Percentiles rank a stretch among this genome's conserved stretches.
Evolutionary conservation across 1,140 invertebrate genomes (phyloP).

Genomic region (Bombus waltoni): DNA sequence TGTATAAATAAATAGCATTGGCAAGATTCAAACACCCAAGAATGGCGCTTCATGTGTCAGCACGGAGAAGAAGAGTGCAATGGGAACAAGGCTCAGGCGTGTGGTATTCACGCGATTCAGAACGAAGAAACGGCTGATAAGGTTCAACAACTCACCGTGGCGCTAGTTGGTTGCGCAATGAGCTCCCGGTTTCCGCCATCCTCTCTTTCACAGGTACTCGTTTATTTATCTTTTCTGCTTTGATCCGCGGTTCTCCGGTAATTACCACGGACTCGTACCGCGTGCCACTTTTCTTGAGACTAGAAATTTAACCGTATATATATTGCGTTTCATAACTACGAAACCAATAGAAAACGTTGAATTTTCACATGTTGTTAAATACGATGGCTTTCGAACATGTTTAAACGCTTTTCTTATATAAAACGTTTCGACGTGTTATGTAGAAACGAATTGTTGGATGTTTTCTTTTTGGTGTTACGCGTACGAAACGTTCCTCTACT

Average conservation of each 20-base stretch:
- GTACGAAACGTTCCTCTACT: too few species aligned
- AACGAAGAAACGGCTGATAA: slow-evolving; percentile 72
- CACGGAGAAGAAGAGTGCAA: slow-evolving; percentile 87
- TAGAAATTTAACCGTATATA: neutral
- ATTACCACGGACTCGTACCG: neutral
- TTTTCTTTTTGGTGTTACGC: too few species aligned
- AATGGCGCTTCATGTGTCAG: slow-evolving; percentile 86
- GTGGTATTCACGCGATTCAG: slow-evolving; percentile 81
- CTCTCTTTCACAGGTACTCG: slow-evolving; percentile 69
- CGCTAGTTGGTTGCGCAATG: slow-evolving; percentile 85
- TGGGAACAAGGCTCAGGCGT: slow-evolving; percentile 87
- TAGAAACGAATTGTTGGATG: too few species aligned
- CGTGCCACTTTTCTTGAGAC: too few species aligned
- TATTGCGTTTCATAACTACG: too few species aligned
- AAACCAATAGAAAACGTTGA: neutral
- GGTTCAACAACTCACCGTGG: slow-evolving; percentile 77
- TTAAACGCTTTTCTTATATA: too few species aligned
- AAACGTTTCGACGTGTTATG: too few species aligned
- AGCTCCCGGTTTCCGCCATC: slow-evolving; percentile 70
- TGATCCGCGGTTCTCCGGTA: neutral
- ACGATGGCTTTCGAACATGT: too few species aligned
- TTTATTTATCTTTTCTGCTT: neutral
- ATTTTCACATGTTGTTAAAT: too few species aligned
- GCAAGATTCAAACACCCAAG: slow-evolving; percentile 67
- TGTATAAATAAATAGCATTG: slow-evolving; percentile 67